Evolutionary conservation across 2,888 invertebrate species (phyloP), one percentile per base, ranked within the genome.

Genomic region (Agriotes lineatus): DNA sequence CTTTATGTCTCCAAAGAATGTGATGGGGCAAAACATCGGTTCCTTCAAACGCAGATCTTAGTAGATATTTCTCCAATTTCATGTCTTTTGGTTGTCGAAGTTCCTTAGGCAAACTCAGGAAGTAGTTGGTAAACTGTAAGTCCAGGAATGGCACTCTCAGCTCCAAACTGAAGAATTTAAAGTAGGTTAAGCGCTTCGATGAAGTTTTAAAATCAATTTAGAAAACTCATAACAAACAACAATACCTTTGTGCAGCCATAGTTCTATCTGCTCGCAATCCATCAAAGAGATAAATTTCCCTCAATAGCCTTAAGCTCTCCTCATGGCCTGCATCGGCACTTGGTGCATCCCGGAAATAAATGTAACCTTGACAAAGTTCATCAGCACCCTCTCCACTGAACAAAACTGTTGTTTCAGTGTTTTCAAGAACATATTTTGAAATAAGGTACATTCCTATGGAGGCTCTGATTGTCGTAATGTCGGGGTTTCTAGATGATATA

Each of bases 331-430:
- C 91, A 25, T 85, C 82, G 6, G 90, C 84, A 69, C 87, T 88
- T 10, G 96, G 96, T 0, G 96, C 95, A 77, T 96, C 94, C 81
- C 95, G 91, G 83, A 97, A 97, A 82, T 97, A 97, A 80, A 97
- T 93, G 79, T 97, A 84, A 5, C 97, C 97, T 77, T 97, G 96
- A n/a, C 96, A 95, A 50, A 97, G 84, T 85, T 97, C 97, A 83
- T 97, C 97, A 0, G 97, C 95, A 0, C 97, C 97, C 85, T 97
- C 97, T 1, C 97, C 97, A 70, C 96, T 96, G 72, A 95, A 90
- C 59, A 97, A 88, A 57, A 97, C 96, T 37, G 94, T 95, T 0
- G 95, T 91, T 73, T 96, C 91, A 0, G 95, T 95, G 70, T 95
- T 93, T 73, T 90, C 86, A 79, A 92, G 90, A 58, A 96, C 93